phyloP scores from a whole-genome alignment of 2,113 vertebrate species.

The Serinus canaria region DNA sequence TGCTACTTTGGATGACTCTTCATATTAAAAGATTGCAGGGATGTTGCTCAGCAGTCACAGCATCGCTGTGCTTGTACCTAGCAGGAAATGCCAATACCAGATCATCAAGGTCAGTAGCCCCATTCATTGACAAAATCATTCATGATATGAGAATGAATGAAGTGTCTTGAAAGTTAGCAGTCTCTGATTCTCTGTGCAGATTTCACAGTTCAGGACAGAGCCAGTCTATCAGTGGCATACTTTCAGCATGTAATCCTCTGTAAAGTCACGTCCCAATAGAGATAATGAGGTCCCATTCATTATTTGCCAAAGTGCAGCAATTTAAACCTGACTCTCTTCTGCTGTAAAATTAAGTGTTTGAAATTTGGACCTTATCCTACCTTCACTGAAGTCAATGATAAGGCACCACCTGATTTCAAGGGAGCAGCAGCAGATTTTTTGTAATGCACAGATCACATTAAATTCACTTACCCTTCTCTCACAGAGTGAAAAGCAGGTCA shows the following conservation, averaged over 20 bases:
- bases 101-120: constrained; percentile 9
- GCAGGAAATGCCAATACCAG: constrained; percentile 5
- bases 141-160: constrained; percentile 50
- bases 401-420: background rate
- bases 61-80: background rate
- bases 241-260: constrained; percentile 45
- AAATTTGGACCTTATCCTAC: constrained; percentile 26
- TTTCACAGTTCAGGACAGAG: constrained; percentile 41
- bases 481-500: constrained; percentile 55
- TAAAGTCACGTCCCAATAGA: constrained; percentile 54
- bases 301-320: constrained; percentile 25
- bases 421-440: background rate
- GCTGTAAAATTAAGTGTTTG: constrained; percentile 36
- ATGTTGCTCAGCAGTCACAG: background rate
- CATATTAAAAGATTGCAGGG: background rate
- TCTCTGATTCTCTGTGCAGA: background rate
- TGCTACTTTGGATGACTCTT: background rate
- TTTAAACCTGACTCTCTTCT: constrained; percentile 16
- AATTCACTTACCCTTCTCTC: constrained; percentile 38
- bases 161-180: constrained; percentile 11
- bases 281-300: constrained; percentile 59
- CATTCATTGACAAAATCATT: constrained; percentile 37
- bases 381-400: background rate
- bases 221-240: constrained; percentile 6
- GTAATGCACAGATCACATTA: background rate